These are phyloP conservation scores for Calliopsis andreniformis DNA, from an alignment of 1,140 invertebrate species.

Conservation along the genomic window DNA sequence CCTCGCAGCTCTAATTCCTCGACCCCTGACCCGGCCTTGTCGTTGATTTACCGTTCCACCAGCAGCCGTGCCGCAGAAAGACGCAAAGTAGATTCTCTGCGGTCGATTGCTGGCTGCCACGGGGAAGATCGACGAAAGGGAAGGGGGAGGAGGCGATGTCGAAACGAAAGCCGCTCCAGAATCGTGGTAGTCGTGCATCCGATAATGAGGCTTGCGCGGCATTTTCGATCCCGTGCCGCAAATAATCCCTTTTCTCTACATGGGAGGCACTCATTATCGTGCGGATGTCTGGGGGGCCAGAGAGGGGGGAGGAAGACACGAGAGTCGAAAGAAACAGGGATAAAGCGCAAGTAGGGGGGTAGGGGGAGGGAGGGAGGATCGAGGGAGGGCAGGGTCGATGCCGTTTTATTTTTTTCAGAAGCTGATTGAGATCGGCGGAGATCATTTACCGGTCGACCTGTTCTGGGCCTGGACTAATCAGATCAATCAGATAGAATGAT, in stretches of 20 bases:
- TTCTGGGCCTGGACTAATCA: conserved; percentile 76
- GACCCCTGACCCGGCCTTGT: conserved; percentile 53
- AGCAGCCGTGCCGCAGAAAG: conserved; percentile 28
- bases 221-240: conserved; percentile 72
- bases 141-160: conserved; percentile 46
- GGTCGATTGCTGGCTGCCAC: conserved; percentile 9
- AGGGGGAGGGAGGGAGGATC: conserved; percentile 9
- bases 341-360: not conserved
- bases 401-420: conserved; percentile 79
- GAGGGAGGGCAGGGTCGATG: conserved; percentile 42
- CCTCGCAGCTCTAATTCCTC: conserved; percentile 55
- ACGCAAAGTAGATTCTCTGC: conserved; percentile 23
- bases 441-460: conserved; percentile 79
- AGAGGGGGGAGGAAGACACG: conserved; percentile 25
- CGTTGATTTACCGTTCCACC: conserved; percentile 61
- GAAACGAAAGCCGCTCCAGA: conserved; percentile 66
- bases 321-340: no score
- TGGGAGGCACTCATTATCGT: conserved; percentile 77
- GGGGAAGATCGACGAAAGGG: not conserved
- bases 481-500: conserved; percentile 79
- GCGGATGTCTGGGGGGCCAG: conserved; percentile 40
- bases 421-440: conserved; percentile 79
- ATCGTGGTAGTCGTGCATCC: conserved; percentile 71
- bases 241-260: conserved; percentile 75
- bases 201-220: conserved; percentile 66